A percentile compares a stretch with the other conserved stretches of the same genome.
Conservation (phyloP, 2,888 invertebrate species). For the Sarcophaga caerulescens region DNA sequence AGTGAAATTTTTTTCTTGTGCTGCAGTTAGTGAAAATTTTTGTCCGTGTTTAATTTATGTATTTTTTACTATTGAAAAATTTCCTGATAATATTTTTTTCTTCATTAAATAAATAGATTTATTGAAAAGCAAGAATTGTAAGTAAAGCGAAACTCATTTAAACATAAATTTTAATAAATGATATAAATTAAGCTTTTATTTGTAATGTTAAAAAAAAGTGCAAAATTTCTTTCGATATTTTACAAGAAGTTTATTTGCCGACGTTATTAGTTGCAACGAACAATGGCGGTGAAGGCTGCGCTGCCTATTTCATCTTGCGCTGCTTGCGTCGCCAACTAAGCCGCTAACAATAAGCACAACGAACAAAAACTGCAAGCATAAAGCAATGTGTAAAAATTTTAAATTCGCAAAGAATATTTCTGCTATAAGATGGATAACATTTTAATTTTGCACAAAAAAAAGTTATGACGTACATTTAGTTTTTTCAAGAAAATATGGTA, state of each 20-base stretch:
- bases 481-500: slow-evolving; percentile 17
- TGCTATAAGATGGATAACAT: not conserved
- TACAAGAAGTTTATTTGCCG: slow-evolving; percentile 50
- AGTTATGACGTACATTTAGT: not conserved
- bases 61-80: slow-evolving; percentile 26
- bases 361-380: slow-evolving; percentile 20
- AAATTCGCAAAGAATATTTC: not conserved
- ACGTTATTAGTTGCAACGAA: slow-evolving; percentile 59
- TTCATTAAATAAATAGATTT: slow-evolving; percentile 8
- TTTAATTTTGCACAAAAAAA: not conserved
- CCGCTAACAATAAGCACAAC: slow-evolving; percentile 44
- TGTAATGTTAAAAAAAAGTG: slow-evolving; percentile 16
- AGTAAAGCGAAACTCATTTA: slow-evolving; percentile 32
- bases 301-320: slow-evolving; percentile 7
- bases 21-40: slow-evolving; percentile 62
- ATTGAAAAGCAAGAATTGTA: slow-evolving; percentile 56
- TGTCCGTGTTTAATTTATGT: slow-evolving; percentile 50
- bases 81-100: slow-evolving; percentile 25
- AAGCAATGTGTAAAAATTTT: not conserved
- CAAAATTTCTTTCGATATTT: slow-evolving; percentile 32
- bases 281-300: slow-evolving; percentile 65
- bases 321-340: slow-evolving; percentile 46
- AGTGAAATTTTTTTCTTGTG: slow-evolving; percentile 49
- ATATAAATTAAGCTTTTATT: not conserved
- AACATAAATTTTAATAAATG: slow-evolving; percentile 12